These are phyloP conservation scores for Chlorodrepanis virens DNA, from an alignment of 2,113 vertebrate species.

Conservation along the genomic window DNA sequence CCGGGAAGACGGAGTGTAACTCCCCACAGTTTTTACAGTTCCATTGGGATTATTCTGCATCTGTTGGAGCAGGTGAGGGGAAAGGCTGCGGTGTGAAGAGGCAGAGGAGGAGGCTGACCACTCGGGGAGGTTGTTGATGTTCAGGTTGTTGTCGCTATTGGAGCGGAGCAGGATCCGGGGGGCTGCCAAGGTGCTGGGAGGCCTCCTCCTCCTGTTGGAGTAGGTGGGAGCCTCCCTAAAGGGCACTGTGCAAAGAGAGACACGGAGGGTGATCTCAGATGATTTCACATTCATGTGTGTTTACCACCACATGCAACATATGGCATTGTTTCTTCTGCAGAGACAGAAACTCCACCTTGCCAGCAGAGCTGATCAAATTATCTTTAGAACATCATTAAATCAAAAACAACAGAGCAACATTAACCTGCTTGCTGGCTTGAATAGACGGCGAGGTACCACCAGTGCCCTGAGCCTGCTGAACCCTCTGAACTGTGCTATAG, in stretches of 20 bases:
- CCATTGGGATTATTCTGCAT: slow-evolving; percentile 88
- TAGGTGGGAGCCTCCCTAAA: slow-evolving; percentile 93
- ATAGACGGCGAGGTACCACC: neutral
- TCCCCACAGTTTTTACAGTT: slow-evolving; percentile 83
- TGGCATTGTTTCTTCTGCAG: neutral
- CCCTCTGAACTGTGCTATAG: neutral
- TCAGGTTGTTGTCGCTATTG: slow-evolving; percentile 95
- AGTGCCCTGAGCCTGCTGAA: neutral
- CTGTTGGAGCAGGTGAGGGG: slow-evolving; percentile 90
- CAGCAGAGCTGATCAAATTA: neutral
- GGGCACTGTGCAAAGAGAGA: slow-evolving; percentile 80
- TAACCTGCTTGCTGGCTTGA: neutral
- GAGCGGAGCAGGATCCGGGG: slow-evolving; percentile 91
- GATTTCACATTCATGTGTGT: neutral
- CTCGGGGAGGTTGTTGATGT: slow-evolving; percentile 73
- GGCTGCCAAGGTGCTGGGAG: slow-evolving; percentile 82
- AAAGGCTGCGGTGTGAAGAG: slow-evolving; percentile 90
- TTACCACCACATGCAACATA: slow-evolving; percentile 1
- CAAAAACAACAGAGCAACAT: neutral
- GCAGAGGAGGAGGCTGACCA: slow-evolving; percentile 77
- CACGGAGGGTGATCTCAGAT: neutral
- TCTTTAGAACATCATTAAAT: neutral
- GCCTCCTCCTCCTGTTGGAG: slow-evolving; percentile 86
- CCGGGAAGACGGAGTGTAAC: slow-evolving; percentile 76
- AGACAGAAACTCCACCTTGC: slow-evolving; percentile 1